A percentile compares a stretch with the other conserved stretches of the same genome.
phyloP scores from a whole-genome alignment of 2,797 vertebrate genomes.

The Scleropages formosus region DNA sequence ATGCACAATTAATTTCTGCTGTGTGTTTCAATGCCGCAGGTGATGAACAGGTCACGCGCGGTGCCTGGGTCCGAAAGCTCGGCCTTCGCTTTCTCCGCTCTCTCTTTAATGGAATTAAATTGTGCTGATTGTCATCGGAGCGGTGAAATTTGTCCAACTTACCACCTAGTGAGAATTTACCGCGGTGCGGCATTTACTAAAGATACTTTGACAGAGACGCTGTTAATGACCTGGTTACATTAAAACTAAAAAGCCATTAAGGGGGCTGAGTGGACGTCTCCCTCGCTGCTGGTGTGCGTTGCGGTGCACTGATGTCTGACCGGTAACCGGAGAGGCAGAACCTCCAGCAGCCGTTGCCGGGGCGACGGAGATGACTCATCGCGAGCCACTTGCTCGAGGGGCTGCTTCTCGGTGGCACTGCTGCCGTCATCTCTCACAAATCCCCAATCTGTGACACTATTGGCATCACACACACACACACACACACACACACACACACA shows the following conservation, averaged over 20 bases:
- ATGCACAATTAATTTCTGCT: too few species aligned
- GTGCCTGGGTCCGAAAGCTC: too few species aligned
- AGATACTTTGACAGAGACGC: background rate
- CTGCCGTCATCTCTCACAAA: background rate
- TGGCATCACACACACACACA: too few species aligned
- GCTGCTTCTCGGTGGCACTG: background rate
- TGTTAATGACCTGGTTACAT: background rate
- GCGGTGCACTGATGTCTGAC: background rate
- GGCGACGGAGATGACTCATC: slow-evolving; percentile 29
- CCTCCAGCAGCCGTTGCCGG: slow-evolving; percentile 20
- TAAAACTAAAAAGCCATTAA: background rate
- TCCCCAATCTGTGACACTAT: too few species aligned
- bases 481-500: too few species aligned
- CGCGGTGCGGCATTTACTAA: background rate
- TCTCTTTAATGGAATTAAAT: background rate
- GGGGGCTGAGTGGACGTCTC: too few species aligned
- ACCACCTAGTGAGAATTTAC: background rate
- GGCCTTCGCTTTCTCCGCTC: too few species aligned
- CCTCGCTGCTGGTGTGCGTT: background rate
- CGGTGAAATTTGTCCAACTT: background rate
- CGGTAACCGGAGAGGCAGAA: background rate
- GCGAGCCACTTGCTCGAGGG: slow-evolving; percentile 10
- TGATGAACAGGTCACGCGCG: too few species aligned
- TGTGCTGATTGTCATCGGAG: background rate
- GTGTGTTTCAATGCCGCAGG: too few species aligned